phyloP scores from a whole-genome alignment of 2,113 vertebrate genomes.

The Pseudorasbora parva region DNA sequence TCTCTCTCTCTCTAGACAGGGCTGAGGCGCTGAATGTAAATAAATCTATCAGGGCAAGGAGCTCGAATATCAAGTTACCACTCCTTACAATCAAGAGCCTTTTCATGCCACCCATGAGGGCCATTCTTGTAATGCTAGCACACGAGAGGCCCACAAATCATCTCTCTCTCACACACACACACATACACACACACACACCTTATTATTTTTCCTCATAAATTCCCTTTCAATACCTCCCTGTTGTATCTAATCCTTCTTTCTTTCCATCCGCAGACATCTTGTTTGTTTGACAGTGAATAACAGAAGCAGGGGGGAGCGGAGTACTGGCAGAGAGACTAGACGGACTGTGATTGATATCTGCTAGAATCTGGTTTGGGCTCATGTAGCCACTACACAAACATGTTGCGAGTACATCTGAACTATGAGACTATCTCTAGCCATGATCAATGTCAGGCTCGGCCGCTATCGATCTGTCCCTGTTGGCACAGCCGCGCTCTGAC shows the following conservation, averaged over 20 bases:
- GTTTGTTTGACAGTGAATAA: conserved; percentile 32
- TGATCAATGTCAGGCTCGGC: conserved; percentile 65
- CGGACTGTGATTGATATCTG: conserved; percentile 29
- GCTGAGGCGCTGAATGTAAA: conserved; percentile 78
- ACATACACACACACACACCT: neutral
- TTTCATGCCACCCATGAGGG: conserved; percentile 80
- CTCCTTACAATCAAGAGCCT: conserved; percentile 77
- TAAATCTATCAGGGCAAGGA: conserved; percentile 76
- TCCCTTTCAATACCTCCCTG: conserved; percentile 38
- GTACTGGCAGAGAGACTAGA: neutral
- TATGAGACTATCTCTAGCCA: conserved; percentile 57
- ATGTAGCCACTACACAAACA: conserved; percentile 52
- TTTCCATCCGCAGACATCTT: conserved; percentile 5
- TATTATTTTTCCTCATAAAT: conserved; percentile 15
- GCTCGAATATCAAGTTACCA: conserved; percentile 75
- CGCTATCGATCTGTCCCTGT: conserved; percentile 67
- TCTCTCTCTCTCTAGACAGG: conserved; percentile 60
- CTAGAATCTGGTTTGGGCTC: conserved; percentile 49
- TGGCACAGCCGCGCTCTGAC: conserved; percentile 58
- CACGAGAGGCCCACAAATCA: conserved; percentile 78
- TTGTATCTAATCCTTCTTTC: conserved; percentile 5
- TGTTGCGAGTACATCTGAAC: conserved; percentile 53
- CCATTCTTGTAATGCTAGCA: conserved; percentile 78
- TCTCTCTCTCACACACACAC: conserved; percentile 44
- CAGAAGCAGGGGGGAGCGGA: conserved; percentile 13